A percentile compares a stretch with the other conserved stretches of the same genome.
Evolutionary conservation across 2,888 invertebrate genomes (phyloP).

Genomic region (Drosophila atripex): DNA sequence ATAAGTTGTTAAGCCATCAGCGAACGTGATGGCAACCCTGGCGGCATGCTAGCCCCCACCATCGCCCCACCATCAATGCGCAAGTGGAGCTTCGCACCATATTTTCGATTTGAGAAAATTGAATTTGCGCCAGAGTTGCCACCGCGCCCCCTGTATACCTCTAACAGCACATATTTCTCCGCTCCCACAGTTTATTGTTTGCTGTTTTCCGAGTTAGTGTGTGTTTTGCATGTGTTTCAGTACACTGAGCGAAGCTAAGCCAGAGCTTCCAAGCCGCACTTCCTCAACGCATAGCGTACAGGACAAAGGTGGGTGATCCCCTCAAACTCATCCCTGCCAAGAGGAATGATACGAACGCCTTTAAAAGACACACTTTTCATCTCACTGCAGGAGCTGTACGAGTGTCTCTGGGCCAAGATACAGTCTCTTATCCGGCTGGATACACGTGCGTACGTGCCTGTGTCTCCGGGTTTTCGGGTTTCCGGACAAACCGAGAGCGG

Average conservation of each 20-base stretch:
- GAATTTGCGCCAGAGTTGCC: constrained; percentile 65
- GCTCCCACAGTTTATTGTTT: constrained; percentile 28
- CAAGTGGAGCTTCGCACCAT: constrained; percentile 53
- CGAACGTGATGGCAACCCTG: constrained; percentile 72
- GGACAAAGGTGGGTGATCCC: too few species aligned
- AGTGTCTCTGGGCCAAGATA: constrained; percentile 11
- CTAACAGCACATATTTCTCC: constrained; percentile 11
- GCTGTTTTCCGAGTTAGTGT: not conserved
- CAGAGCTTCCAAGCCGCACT: not conserved
- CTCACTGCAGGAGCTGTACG: constrained; percentile 3
- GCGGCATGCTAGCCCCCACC: constrained; percentile 15
- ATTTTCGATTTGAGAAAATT: constrained; percentile 73
- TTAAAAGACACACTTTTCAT: not conserved
- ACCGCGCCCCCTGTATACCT: too few species aligned
- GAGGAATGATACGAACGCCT: not conserved
- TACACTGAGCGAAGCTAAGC: constrained; percentile 13
- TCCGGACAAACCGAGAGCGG: not conserved
- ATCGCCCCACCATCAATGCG: constrained; percentile 35
- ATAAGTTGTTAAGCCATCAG: constrained; percentile 77
- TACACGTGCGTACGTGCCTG: constrained; percentile 26
- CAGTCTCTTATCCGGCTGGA: constrained; percentile 35
- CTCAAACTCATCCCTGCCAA: too few species aligned
- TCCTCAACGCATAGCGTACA: not conserved
- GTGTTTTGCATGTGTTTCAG: not conserved
- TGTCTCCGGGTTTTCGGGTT: constrained; percentile 12